Evolutionary conservation across 64 coral and sea anemone species (phyloP).

Genomic region (Actinia equina): DNA sequence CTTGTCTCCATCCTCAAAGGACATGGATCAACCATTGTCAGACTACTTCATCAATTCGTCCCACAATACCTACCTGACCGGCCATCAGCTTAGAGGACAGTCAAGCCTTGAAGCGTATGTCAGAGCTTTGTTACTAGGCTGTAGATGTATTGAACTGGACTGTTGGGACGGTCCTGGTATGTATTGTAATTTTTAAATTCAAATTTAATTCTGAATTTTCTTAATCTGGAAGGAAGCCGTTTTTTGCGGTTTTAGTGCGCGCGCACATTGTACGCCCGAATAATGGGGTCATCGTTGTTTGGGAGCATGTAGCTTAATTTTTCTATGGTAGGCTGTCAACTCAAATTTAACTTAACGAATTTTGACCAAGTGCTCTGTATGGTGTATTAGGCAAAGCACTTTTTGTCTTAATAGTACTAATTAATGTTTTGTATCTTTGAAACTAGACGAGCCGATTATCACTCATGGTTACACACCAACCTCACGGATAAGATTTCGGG

Average conservation of each 20-base stretch:
- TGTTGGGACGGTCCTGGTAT: slow-evolving; percentile 91
- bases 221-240: no score
- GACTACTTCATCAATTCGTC: slow-evolving; percentile 91
- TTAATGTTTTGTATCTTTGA: neutral
- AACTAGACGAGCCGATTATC: slow-evolving; percentile 77
- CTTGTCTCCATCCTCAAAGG: slow-evolving; percentile 19
- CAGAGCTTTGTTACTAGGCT: slow-evolving; percentile 76
- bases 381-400: no score
- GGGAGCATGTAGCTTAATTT: no score
- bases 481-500: slow-evolving; percentile 83
- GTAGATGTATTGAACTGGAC: slow-evolving; percentile 84
- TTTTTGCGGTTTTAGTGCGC: no score
- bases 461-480: slow-evolving; percentile 84
- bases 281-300: no score
- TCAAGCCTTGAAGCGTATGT: slow-evolving; percentile 89
- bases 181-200: neutral
- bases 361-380: no score
- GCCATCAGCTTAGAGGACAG: slow-evolving; percentile 70
- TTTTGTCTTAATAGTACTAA: no score
- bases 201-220: no score
- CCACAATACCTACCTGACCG: slow-evolving; percentile 88
- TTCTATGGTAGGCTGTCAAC: no score
- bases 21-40: slow-evolving; percentile 75
- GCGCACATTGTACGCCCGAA: no score
- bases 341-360: no score